phyloP scores from a whole-genome alignment of 2,797 vertebrate genomes.

The Coregonus ussuriensis region DNA sequence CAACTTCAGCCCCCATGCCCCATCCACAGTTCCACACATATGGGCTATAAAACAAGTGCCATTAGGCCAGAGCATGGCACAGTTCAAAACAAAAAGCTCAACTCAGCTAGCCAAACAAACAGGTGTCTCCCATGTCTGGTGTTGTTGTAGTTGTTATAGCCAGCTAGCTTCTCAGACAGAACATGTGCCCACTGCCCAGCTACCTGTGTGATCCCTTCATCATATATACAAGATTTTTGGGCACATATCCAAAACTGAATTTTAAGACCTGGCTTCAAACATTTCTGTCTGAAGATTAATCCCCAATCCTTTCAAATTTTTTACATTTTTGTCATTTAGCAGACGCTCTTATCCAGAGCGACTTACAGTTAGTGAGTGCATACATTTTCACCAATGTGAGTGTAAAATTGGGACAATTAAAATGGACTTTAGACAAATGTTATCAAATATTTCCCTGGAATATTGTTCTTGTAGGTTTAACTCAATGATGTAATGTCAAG shows the following conservation, averaged over 20 bases:
- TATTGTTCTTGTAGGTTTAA: conserved; percentile 39
- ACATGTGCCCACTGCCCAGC: conserved; percentile 41
- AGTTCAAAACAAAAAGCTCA: conserved; percentile 59
- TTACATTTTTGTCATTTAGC: too few species aligned
- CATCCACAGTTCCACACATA: conserved; percentile 60
- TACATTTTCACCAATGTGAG: conserved; percentile 43
- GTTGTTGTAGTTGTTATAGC: not conserved
- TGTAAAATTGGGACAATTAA: conserved; percentile 64
- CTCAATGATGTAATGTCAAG: conserved; percentile 33
- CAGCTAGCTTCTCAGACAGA: conserved; percentile 26
- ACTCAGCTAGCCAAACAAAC: conserved; percentile 64
- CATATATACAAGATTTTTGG: conserved; percentile 53
- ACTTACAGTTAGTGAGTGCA: too few species aligned
- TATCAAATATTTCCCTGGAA: conserved; percentile 58
- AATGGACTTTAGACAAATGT: conserved; percentile 62
- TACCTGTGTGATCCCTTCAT: conserved; percentile 69
- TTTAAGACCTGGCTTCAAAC: conserved; percentile 69
- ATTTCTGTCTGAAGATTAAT: conserved; percentile 70
- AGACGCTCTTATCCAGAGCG: too few species aligned
- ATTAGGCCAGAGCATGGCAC: conserved; percentile 61
- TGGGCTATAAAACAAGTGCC: conserved; percentile 68
- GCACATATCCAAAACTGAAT: conserved; percentile 66
- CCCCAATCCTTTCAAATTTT: conserved; percentile 47
- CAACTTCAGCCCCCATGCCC: conserved; percentile 40
- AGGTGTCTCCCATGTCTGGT: conserved; percentile 70